Evolutionary conservation across 2,113 vertebrate genomes (phyloP), one percentile per base, ranked within the genome.

Genomic region (Miniopterus natalensis): DNA sequence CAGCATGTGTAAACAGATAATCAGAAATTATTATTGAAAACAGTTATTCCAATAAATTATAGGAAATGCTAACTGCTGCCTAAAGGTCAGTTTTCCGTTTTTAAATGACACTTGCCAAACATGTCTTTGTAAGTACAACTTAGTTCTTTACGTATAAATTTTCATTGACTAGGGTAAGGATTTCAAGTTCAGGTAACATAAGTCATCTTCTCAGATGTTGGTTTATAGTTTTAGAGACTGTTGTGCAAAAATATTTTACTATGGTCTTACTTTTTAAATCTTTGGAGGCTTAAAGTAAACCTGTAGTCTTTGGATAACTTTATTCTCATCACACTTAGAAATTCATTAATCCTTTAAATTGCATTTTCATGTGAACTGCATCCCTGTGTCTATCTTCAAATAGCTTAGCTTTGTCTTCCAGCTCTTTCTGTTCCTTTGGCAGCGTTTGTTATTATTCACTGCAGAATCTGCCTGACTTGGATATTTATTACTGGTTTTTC

Each of bases 381-480:
- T 79, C 63, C 55, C 27, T 78, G 2, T 66, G 18, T 96, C n/a
- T 77, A 0, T 78, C 47, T 74, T 93, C 42, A 86, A 45, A 55
- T 80, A 71, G 8, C 13, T 71, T 92, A 23, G 2, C 59, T 75
- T 94, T 93, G 18, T 80, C 55, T 75, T 96, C 57, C 0, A 8
- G n/a, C 25, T 88, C 51, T 91, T 86, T 91, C 45, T 92, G 84
- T 23, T 79, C 47, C 65, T 95, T 78, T 87, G 55, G 27, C 73
- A 53, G 59, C 86, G 53, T 94, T 18, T 14, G 21, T 21, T 93
- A 61, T 49, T 95, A 57, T 45, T 59, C 53, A 47, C 59, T 93
- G 8, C 57, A 45, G 5, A 94, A 84, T 95, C 88, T 27, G 15
- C 2, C 71, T 95, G 70, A 85, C 71, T 96, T 95, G 91, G 88